phyloP scores from a whole-genome alignment of 64 coral and sea anemone species.

The Stichodactyla mertensii region DNA sequence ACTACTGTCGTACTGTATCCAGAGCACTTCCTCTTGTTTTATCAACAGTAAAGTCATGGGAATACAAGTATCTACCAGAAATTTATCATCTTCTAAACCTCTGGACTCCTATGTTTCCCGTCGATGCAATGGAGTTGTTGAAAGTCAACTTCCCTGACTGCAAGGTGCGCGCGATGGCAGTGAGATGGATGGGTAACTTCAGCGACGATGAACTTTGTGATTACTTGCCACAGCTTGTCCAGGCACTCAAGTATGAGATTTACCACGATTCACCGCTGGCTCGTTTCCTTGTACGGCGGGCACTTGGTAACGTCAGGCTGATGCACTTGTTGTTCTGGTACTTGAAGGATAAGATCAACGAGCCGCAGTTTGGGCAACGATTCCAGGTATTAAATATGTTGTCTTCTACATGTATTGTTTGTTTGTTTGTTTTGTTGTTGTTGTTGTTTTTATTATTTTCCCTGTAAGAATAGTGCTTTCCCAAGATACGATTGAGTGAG shows the following conservation, averaged over 20 bases:
- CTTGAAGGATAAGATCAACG: constrained; percentile 88
- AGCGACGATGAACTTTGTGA: constrained; percentile 94
- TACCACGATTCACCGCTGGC: constrained; percentile 90
- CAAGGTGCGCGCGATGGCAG: constrained; percentile 73
- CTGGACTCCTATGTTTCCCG: constrained; percentile 83
- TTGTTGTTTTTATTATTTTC: not conserved
- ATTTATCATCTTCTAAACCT: constrained; percentile 75
- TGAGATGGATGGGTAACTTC: constrained; percentile 80
- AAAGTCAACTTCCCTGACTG: constrained; percentile 93
- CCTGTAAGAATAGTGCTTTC: too few species aligned
- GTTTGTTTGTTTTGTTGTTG: not conserved
- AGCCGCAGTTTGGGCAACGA: constrained; percentile 94
- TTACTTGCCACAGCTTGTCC: constrained; percentile 92
- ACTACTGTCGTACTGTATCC: constrained; percentile 55
- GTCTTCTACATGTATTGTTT: not conserved
- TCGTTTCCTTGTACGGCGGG: constrained; percentile 71
- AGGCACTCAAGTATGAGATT: constrained; percentile 97
- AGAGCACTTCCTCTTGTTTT: constrained; percentile 77
- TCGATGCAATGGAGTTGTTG: constrained; percentile 93
- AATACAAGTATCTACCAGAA: constrained; percentile 78
- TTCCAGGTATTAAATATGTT: constrained; percentile 38
- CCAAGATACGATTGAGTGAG: too few species aligned
- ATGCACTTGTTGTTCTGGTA: constrained; percentile 94
- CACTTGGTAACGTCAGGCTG: constrained; percentile 75
- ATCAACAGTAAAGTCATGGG: constrained; percentile 77